Base-by-base conservation (phyloP, 2,888 invertebrate genomes). In the Macaria notata region DNA sequence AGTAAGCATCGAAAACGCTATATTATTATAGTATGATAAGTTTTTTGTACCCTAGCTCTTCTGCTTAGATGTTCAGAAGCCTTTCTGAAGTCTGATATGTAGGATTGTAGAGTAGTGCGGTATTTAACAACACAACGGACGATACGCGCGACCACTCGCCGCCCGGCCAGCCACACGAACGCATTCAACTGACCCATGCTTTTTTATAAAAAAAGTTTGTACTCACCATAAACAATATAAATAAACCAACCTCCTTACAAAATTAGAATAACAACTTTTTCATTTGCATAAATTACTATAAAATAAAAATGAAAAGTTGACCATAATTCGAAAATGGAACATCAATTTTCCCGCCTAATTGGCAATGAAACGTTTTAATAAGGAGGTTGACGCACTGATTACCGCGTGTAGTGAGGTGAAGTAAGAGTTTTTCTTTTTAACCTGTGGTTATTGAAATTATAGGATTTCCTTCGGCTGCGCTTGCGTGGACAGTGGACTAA, bases 41-140 rank as follows among this genome's bases (percentile, higher is more conserved):
- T 46, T 47, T 31, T 49, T 52, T 56, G 46, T 39, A 33, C n/a
- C 52, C 49, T 49, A 36, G 56, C 55, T 45, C 42, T 29, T 53
- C 46, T 52, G 63, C 59, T 31, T 39, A 45, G 43, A 9, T 9
- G 53, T 56, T 58, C 54, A 46, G 66, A 79, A 69, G 76, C 78
- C 78, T 79, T 82, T 79, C 79, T 73, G 79, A 64, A 72, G 74
- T 76, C 70, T 74, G 70, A 87, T 88, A 89, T 88, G 85, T 88
- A 87, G 85, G 84, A 81, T 86, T 88, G 85, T 88, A 87, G 85
- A 84, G 81, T 86, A 86, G 80, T 80, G 77, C 76, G 72, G 88
- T 91, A 91, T 91, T 91, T 91, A 91, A 91, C 83, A 85, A 81
- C 84, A 81, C 71, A 71, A 78, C 84, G 62, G 66, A 64, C 75